Evolutionary conservation across 2,113 vertebrate species (phyloP), one percentile per base, ranked within the genome.

Genomic region (Notarius quadriscutis): DNA sequence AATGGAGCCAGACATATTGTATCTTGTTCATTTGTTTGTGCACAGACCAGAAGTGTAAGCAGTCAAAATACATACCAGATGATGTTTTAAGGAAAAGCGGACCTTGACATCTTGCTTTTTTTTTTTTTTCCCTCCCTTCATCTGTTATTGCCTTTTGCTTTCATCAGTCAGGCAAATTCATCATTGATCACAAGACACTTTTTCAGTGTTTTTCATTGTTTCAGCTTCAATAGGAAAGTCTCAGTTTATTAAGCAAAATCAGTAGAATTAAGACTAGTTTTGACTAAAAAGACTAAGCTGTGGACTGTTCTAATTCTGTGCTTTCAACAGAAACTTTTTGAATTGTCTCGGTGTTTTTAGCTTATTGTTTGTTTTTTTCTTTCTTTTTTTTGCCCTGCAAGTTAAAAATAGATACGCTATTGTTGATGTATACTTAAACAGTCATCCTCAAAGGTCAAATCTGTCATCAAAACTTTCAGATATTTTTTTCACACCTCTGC

Each of bases 81-180:
- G 62, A 65, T n/a, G 7, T n/a, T 72, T 72, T 71, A 71, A 71
- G 30, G 69, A 41, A 72, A 72, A 72, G 71, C 18, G 4, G 30
- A 72, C 34, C 34, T 72, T 17, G 27, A 9, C 14, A 30, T 14
- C 12, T 27, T 30, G 41, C 72, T 25, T 25, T 9, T 75, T 1
- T 50, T 50, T 75, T 75, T 50, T 22, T 8, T 8, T 53, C 11
- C 14, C 7, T 81, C 18, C n/a, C 20, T n/a, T 1, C 20, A 30
- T 80, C 15, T 80, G n/a, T 18, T 80, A 34, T 81, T 81, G 57
- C 79, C 30, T 62, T 81, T 62, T 2, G 0, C 79, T 81, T 62
- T 5, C 57, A 48, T 81, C 79, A 81, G 18, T 14, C 55, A 81
- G 27, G 27, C 8, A 81, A 60, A 12, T 80, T 60, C 27, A 60